Evolutionary conservation across 1,140 invertebrate genomes (phyloP).

Genomic region (Dolichoris vasculosae): DNA sequence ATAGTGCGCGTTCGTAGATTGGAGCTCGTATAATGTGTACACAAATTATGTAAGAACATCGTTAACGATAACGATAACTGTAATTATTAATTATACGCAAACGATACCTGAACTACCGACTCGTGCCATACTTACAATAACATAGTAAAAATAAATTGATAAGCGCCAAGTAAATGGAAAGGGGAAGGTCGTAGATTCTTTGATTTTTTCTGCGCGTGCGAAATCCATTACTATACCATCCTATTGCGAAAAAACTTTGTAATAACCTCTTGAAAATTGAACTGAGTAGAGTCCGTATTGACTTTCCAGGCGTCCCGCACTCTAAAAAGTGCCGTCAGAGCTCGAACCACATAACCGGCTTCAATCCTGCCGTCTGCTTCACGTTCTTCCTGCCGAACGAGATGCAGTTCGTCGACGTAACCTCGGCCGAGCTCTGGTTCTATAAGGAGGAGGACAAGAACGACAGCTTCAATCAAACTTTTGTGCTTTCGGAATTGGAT

Average conservation of each 20-base stretch:
- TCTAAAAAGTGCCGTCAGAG: slow-evolving; percentile 65
- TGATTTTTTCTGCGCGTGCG: too few species aligned
- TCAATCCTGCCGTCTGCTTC: slow-evolving; percentile 81
- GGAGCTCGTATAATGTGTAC: too few species aligned
- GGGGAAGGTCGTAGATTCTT: too few species aligned
- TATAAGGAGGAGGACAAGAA: slow-evolving; percentile 81
- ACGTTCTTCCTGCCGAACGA: slow-evolving; percentile 81
- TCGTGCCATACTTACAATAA: too few species aligned
- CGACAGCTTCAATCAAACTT: slow-evolving; percentile 81
- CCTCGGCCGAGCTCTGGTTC: slow-evolving; percentile 85
- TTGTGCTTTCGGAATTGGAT: slow-evolving; percentile 85
- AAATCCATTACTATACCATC: background rate
- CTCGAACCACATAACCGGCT: slow-evolving; percentile 67
- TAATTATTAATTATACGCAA: too few species aligned
- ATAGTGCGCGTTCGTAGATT: too few species aligned
- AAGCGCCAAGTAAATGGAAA: too few species aligned
- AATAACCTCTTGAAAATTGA: background rate
- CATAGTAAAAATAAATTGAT: too few species aligned
- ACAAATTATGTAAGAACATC: too few species aligned
- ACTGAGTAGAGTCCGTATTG: background rate
- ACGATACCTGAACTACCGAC: too few species aligned
- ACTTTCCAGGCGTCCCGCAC: slow-evolving; percentile 33
- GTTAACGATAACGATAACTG: too few species aligned
- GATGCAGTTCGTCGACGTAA: slow-evolving; percentile 82
- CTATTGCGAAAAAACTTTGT: background rate